These are phyloP conservation scores for Thumatha senex DNA, from an alignment of 2,888 invertebrate genomes.

Conservation along the genomic window DNA sequence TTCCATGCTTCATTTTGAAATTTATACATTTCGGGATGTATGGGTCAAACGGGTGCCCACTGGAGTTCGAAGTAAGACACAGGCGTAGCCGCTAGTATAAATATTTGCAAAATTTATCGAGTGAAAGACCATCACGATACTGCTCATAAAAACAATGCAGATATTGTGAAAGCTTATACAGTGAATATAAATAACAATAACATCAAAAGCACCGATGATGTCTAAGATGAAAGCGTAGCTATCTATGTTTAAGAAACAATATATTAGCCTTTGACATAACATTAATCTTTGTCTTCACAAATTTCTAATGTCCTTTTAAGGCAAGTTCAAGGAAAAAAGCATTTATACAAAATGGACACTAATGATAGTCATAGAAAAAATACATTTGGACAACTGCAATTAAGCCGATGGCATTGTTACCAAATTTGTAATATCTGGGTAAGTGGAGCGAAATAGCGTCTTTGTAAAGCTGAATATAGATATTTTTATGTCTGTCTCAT, in stretches of 20 bases:
- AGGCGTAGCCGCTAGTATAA: no score
- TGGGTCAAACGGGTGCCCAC: no score
- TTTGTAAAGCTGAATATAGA: slow-evolving; percentile 19
- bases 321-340: slow-evolving; percentile 27
- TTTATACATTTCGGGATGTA: no score
- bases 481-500: slow-evolving; percentile 22
- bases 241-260: slow-evolving; percentile 1
- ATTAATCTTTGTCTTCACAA: neutral
- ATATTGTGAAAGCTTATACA: neutral
- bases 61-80: no score
- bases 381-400: slow-evolving; percentile 32
- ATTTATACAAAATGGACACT: slow-evolving; percentile 23
- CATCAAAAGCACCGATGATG: neutral
- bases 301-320: slow-evolving; percentile 8
- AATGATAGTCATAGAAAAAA: slow-evolving; percentile 30
- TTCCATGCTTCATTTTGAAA: no score
- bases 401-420: slow-evolving; percentile 23
- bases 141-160: neutral
- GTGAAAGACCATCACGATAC: neutral
- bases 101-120: neutral
- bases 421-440: slow-evolving; percentile 33
- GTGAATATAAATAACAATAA: neutral
- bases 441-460: slow-evolving; percentile 24
- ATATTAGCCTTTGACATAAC: neutral
- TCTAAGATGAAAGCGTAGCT: slow-evolving; percentile 1